Base-by-base conservation (phyloP, 1,140 invertebrate genomes). In the Cydia splendana region DNA sequence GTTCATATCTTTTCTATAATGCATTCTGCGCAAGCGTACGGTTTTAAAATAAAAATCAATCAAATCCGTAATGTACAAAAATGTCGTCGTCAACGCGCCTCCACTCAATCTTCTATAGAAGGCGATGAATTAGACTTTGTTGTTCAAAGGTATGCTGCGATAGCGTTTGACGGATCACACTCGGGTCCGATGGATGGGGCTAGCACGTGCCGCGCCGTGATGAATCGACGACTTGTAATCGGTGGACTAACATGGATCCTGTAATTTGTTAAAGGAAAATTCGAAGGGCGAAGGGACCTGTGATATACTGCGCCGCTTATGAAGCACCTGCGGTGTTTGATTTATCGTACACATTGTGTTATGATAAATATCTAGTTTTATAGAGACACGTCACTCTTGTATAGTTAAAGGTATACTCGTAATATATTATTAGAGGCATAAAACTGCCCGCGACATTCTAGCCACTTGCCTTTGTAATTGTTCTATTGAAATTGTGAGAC, bases 141-240 rank as follows among this genome's bases (percentile, higher is more conserved):
- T 15, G 48, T 51, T 15, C 48, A 15, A 51, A 51, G 15, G 48
- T 51, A 51, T 51, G 48, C 48, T 51, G 4, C 48, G 12, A 15
- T 48, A 48, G 10, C 15, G 15, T 51, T 51, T 51, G 48, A 51
- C 48, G 48, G 48, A 51, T 51, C 48, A 15, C 48, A 13, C 12
- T 5, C 48, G 48, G 12, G 15, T 7, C 15, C 48, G 48, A 51
- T 51, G 48, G 48, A 51, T 51, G n/a, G n/a, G 15, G 48, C 13
- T 51, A 51, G 48, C 48, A 51, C 48, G 48, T 51, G 48, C 48
- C 48, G 48, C 48, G 13, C 48, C 12, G 48, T 51, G 48, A 51
- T 51, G 48, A 51, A 51, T 51, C 48, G 48, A 51, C 48, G 48
- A 51, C 48, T 51, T 51, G 48, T 51, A 51, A 51, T 51, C 48